Evolutionary conservation across 2,888 invertebrate species (phyloP).

Genomic region (Bibio marci): DNA sequence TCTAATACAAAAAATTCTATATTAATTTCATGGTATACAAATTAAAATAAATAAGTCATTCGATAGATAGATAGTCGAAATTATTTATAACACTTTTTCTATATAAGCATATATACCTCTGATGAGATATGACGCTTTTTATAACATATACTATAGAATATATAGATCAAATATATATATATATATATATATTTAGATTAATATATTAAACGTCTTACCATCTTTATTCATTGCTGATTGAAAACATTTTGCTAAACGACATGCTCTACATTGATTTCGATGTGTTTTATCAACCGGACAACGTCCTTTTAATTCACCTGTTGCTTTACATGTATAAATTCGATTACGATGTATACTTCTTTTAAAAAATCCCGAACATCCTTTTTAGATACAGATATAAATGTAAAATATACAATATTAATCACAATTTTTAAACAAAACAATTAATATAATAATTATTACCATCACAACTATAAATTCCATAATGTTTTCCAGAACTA

Average conservation of each 20-base stretch:
- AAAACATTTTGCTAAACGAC: slow-evolving; percentile 87
- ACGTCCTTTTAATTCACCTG: slow-evolving; percentile 78
- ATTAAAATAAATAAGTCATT: too few relatives aligned
- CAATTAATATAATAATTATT: slow-evolving; percentile 20
- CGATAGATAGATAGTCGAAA: too few relatives aligned
- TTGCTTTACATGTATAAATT: slow-evolving; percentile 92
- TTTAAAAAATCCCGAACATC: slow-evolving; percentile 92
- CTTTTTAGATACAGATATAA: slow-evolving; percentile 30
- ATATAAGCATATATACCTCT: too few relatives aligned
- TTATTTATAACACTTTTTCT: too few relatives aligned
- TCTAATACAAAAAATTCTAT: too few relatives aligned
- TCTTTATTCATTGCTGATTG: slow-evolving; percentile 96
- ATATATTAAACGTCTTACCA: too few relatives aligned
- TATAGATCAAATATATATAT: too few relatives aligned
- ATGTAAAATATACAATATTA: background rate
- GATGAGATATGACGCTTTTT: too few relatives aligned
- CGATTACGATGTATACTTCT: slow-evolving; percentile 90
- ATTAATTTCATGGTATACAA: too few relatives aligned
- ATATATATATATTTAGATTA: too few relatives aligned
- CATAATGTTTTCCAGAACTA: slow-evolving; percentile 98
- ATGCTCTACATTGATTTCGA: slow-evolving; percentile 91
- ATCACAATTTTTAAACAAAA: background rate
- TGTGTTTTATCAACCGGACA: slow-evolving; percentile 96
- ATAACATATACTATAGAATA: too few relatives aligned
- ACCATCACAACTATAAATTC: slow-evolving; percentile 99